A percentile compares a stretch with the other conserved stretches of the same genome.
phyloP scores from a whole-genome alignment of 2,113 vertebrate genomes.

The Menidia beryllina region DNA sequence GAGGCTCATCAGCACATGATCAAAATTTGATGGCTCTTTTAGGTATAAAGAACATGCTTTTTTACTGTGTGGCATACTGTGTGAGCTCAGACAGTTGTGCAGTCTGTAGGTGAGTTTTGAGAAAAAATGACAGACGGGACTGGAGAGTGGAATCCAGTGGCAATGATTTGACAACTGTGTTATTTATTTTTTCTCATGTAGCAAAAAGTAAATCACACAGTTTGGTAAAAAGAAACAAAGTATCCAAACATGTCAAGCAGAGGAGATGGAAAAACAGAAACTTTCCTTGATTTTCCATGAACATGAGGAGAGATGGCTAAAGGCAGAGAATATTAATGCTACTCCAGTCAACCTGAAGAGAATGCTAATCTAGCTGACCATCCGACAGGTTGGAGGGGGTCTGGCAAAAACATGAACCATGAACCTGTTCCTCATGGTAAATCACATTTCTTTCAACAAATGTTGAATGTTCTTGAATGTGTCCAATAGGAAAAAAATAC shows the following conservation, averaged over 20 bases:
- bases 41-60: no score
- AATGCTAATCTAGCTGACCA: slow-evolving; percentile 26
- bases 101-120: no score
- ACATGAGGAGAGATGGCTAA: neutral
- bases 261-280: neutral
- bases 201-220: no score
- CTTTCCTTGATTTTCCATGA: neutral
- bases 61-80: neutral
- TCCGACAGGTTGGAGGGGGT: neutral
- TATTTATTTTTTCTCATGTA: no score
- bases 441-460: neutral
- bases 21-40: no score
- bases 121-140: no score
- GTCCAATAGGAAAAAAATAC: no score
- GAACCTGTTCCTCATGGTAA: neutral
- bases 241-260: neutral
- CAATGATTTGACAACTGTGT: no score
- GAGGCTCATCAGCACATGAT: neutral
- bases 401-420: neutral
- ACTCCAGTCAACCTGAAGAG: slow-evolving; percentile 12
- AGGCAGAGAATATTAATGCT: slow-evolving; percentile 39
- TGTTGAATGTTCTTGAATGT: no score
- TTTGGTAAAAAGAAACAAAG: no score
- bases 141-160: no score
- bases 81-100: no score